Evolutionary conservation across 1,140 invertebrate species (phyloP).

Genomic region (Procambarus virginalis): DNA sequence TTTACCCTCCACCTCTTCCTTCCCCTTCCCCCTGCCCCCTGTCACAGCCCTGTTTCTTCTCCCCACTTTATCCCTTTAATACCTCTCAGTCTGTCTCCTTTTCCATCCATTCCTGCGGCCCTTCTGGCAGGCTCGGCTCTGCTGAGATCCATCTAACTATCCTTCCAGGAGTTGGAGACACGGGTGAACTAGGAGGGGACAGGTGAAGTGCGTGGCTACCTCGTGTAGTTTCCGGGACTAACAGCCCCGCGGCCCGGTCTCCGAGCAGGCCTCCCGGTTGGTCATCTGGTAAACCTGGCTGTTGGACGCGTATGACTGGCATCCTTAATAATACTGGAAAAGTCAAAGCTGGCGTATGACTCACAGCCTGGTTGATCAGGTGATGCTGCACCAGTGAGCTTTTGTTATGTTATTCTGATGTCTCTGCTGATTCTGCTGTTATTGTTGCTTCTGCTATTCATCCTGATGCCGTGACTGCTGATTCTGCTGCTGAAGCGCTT

Average conservation of each 20-base stretch:
- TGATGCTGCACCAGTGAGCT: not conserved
- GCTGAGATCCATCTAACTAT: too few species aligned
- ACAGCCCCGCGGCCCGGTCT: too few species aligned
- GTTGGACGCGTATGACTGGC: not conserved
- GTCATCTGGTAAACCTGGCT: too few species aligned
- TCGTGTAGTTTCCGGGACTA: too few species aligned
- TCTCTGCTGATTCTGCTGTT: not conserved
- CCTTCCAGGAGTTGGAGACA: too few species aligned
- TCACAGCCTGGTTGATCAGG: too few species aligned
- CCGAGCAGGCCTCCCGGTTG: too few species aligned
- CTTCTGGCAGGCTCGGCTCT: not conserved
- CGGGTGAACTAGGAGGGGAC: too few species aligned
- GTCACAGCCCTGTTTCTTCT: not conserved
- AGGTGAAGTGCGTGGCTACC: too few species aligned
- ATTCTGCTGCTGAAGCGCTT: not conserved
- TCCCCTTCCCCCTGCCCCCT: not conserved
- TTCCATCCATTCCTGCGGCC: not conserved
- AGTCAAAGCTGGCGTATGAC: too few species aligned
- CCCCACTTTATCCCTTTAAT: not conserved
- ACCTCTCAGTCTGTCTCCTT: not conserved
- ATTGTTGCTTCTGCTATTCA: too few species aligned
- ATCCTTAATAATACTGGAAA: too few species aligned
- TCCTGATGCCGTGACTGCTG: not conserved
- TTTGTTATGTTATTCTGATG: not conserved
- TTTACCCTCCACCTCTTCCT: not conserved